phyloP scores from a whole-genome alignment of 2,113 vertebrate genomes.

The Platichthys flesus region DNA sequence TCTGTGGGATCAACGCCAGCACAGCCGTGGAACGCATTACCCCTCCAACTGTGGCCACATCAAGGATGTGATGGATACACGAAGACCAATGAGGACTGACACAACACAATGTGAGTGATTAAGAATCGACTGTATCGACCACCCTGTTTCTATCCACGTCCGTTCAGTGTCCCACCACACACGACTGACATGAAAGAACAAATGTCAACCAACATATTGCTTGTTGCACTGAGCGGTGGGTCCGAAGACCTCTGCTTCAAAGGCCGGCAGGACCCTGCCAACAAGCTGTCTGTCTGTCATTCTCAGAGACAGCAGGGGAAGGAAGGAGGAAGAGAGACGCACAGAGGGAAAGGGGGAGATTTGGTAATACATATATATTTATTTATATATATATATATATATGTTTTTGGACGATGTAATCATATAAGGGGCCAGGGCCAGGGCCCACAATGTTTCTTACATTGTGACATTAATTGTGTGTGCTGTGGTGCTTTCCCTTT shows the following conservation, averaged over 20 bases:
- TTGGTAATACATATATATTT: too few relatives aligned
- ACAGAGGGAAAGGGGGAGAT: neutral
- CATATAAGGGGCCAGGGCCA: too few relatives aligned
- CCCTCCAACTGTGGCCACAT: neutral
- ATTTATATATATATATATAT: too few relatives aligned
- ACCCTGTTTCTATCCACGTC: neutral
- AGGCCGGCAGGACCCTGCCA: neutral
- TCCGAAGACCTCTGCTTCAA: too few relatives aligned
- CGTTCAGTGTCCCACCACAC: neutral
- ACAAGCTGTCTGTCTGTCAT: constrained; percentile 26
- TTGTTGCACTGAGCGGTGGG: neutral
- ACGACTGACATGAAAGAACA: neutral
- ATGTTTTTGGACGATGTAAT: too few relatives aligned
- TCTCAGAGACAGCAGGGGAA: neutral
- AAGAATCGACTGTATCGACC: neutral
- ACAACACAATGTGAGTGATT: neutral
- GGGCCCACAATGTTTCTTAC: too few relatives aligned
- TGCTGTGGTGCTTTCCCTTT: too few relatives aligned
- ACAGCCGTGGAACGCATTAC: constrained; percentile 33
- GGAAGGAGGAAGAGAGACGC: neutral
- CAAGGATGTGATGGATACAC: neutral
- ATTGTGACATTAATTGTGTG: too few relatives aligned
- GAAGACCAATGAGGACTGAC: neutral
- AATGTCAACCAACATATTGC: neutral
- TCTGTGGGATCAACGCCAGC: constrained; percentile 31